phyloP scores from a whole-genome alignment of 2,113 vertebrate genomes.

The Typhlomys cinereus region DNA sequence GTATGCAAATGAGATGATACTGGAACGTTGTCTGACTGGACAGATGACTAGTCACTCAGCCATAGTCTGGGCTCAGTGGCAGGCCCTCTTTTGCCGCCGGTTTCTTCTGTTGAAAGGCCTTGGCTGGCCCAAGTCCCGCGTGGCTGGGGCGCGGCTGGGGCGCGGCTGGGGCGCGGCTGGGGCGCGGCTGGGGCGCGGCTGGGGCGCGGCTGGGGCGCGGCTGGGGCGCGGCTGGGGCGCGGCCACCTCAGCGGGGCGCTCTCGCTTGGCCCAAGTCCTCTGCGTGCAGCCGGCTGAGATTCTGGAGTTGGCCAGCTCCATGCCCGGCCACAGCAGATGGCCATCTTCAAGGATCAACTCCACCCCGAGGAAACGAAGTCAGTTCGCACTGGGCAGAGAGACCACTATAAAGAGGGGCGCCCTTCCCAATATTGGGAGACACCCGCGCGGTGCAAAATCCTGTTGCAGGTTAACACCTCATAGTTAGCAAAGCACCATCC shows the following conservation, averaged over 20 bases:
- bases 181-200: too few species aligned
- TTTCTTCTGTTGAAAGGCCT: background rate
- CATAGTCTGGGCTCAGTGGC: background rate
- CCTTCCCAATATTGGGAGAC: background rate
- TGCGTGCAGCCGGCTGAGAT: background rate
- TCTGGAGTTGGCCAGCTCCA: background rate
- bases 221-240: too few species aligned
- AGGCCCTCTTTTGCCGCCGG: background rate
- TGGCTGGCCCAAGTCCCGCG: fast-evolving
- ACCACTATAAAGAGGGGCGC: background rate
- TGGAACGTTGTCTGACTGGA: background rate
- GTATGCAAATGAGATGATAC: constrained; percentile 16
- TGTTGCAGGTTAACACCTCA: background rate
- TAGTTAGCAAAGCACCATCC: fast-evolving
- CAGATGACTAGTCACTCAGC: background rate
- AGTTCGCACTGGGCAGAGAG: fast-evolving
- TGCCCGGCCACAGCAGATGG: background rate
- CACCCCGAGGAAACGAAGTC: background rate
- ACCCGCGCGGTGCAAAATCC: too few species aligned
- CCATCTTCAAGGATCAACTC: background rate
- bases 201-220: too few species aligned
- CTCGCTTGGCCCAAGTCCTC: fast-evolving
- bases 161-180: too few species aligned
- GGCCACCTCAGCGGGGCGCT: too few species aligned
- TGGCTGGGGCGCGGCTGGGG: too few species aligned